Evolutionary conservation across 1,140 invertebrate species (phyloP).

Genomic region (Drosophila sp.): DNA sequence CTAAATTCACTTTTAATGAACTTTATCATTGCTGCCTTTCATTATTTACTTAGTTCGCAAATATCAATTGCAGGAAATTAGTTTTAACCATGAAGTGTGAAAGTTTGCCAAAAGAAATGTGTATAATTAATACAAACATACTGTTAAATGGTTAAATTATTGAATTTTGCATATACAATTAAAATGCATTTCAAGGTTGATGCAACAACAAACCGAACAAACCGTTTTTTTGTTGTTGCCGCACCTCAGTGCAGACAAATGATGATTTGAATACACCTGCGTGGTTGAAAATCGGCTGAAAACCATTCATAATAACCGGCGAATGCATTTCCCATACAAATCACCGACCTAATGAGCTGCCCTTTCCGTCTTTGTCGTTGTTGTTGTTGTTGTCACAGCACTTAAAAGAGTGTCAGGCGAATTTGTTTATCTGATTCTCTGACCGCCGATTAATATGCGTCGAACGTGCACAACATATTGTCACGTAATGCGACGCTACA

Average conservation of each 20-base stretch:
- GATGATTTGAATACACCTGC: constrained; percentile 7
- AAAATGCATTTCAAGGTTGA: constrained; percentile 7
- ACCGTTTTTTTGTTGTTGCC: constrained; percentile 16
- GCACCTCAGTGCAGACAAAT: not conserved
- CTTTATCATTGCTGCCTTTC: constrained; percentile 55
- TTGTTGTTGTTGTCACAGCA: constrained; percentile 1
- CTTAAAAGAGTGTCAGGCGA: constrained; percentile 31
- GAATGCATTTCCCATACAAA: constrained; percentile 51
- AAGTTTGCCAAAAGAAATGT: constrained; percentile 46
- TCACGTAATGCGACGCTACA: constrained; percentile 65
- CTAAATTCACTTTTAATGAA: constrained; percentile 72
- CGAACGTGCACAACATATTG: constrained; percentile 68
- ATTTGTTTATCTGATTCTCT: constrained; percentile 41
- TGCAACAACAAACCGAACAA: too few relatives aligned
- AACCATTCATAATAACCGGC: constrained; percentile 3
- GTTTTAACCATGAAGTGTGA: constrained; percentile 57
- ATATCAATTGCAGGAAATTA: constrained; percentile 43
- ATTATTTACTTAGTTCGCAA: constrained; percentile 51
- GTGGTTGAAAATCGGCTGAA: constrained; percentile 4
- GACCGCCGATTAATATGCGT: constrained; percentile 60
- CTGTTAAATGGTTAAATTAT: too few relatives aligned
- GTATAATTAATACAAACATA: too few relatives aligned
- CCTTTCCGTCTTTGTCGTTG: not conserved
- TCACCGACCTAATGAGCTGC: constrained; percentile 46
- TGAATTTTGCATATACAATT: too few relatives aligned